Base-by-base conservation (phyloP, 2,888 invertebrate species). In the Chesias legatella region DNA sequence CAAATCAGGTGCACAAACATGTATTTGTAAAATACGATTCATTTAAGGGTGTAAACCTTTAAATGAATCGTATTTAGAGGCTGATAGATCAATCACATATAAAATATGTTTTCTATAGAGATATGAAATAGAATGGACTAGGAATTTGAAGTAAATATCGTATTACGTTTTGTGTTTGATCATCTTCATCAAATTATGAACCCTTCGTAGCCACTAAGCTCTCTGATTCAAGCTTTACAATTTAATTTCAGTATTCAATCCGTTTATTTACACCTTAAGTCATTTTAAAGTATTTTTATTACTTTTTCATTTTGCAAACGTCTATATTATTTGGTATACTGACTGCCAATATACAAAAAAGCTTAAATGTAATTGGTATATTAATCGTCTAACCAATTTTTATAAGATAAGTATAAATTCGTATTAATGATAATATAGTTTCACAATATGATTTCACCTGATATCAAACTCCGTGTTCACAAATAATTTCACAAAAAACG, bases 401-500 rank as follows among this genome's bases (percentile, higher is more conserved):
- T 48, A 45, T 51, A 45, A 48, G 45, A 35, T 54, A 54, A 33
- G 42, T 43, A 10, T 52, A 46, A 47, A 40, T 35, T 44, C 37
- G 37, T 48, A 48, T 33, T 36, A 30, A 43, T 33, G 11, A 38
- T 32, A 22, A 37, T 34, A 35, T 45, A 38, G 33, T 41, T 46
- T 45, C 25, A 23, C 33, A 17, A 2, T 2, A 29, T 45, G 22
- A 34, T 51, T 55, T 67, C 59, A 62, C 54, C 53, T 59, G 53
- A 60, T 48, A 53, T 53, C 50, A 63, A 42, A 36, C 33, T 25
- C 34, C 64, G 70, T 57, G 77, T 79, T 83, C 85, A 85, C 84
- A 86, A 84, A 79, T 61, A 40, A 46, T 54, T 75, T 77, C 79
- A 79, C 78, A 80, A 78, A 75, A 60, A 65, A 62, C 58, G 55